Conservation (phyloP, 2,888 invertebrate genomes). For the Volucella bombylans region DNA sequence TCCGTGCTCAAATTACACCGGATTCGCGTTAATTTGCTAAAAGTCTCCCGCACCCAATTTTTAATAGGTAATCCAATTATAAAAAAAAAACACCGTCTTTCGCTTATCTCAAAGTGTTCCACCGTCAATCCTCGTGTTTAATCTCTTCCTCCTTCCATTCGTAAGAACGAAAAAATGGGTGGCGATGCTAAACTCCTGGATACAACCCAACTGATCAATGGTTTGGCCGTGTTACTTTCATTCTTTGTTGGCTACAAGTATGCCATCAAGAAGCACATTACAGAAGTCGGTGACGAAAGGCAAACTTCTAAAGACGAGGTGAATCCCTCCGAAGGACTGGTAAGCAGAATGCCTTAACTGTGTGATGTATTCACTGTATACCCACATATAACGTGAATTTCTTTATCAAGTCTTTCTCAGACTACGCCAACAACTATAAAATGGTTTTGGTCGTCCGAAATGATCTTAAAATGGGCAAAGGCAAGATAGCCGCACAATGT, state of each 20-base stretch:
- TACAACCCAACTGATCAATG: conserved; percentile 81
- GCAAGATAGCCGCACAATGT: conserved; percentile 96
- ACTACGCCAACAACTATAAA: conserved; percentile 86
- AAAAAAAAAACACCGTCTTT: not conserved
- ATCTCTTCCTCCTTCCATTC: not conserved
- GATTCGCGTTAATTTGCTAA: not conserved
- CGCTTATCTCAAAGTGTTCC: not conserved
- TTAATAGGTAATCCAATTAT: not conserved
- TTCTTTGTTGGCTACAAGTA: conserved; percentile 82
- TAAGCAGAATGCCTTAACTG: not conserved
- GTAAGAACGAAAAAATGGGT: conserved; percentile 53
- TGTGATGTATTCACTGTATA: conserved; percentile 1
- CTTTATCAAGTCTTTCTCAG: conserved; percentile 76
- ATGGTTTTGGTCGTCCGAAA: conserved; percentile 93
- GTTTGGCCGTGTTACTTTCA: conserved; percentile 81
- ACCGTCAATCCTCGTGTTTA: not conserved
- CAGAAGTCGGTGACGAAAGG: conserved; percentile 75
- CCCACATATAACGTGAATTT: not conserved
- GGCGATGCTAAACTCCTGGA: conserved; percentile 78
- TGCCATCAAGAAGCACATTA: conserved; percentile 78
- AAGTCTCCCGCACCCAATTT: not conserved
- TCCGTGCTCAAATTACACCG: not conserved
- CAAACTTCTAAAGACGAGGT: conserved; percentile 36
- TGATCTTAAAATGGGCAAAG: conserved; percentile 97
- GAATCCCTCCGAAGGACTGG: conserved; percentile 50